Evolutionary conservation across 2,113 vertebrate genomes (phyloP).

Genomic region (Syrmaticus mikado): DNA sequence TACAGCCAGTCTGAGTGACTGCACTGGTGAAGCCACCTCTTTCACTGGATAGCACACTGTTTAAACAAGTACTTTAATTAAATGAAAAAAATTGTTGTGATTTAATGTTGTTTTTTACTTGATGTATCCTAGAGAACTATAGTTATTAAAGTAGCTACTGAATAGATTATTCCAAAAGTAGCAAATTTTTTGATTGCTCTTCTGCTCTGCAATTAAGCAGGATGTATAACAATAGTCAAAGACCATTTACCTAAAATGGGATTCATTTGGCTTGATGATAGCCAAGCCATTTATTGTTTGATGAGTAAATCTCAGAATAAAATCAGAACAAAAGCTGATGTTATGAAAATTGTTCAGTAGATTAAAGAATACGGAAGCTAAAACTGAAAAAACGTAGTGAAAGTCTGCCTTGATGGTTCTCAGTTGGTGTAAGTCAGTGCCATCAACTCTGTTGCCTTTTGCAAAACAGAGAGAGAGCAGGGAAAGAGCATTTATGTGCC

Average conservation of each 20-base stretch:
- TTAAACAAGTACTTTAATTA: background rate
- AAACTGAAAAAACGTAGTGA: constrained; percentile 50
- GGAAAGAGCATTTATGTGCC: background rate
- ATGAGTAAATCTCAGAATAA: constrained; percentile 56
- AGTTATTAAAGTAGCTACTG: constrained; percentile 59
- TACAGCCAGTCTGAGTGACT: background rate
- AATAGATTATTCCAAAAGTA: constrained; percentile 64
- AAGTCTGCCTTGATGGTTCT: background rate
- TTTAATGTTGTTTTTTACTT: background rate
- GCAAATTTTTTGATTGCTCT: constrained; percentile 68
- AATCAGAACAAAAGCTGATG: constrained; percentile 49
- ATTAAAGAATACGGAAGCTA: constrained; percentile 46
- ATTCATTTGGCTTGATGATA: constrained; percentile 65
- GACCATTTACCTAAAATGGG: constrained; percentile 66
- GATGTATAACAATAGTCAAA: constrained; percentile 65
- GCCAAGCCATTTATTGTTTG: constrained; percentile 58
- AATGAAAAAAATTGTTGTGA: constrained; percentile 26
- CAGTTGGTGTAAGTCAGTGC: background rate
- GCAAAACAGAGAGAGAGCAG: background rate
- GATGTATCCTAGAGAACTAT: constrained; percentile 51
- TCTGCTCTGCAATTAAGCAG: constrained; percentile 57
- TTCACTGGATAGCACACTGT: background rate
- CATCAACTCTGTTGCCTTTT: background rate
- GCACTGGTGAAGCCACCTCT: background rate
- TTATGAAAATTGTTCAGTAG: background rate